Percentiles rank a stretch among this genome's conserved stretches.
These are phyloP conservation scores for Helogale parvula DNA, from an alignment of 2,113 vertebrate species.

Conservation along the genomic window DNA sequence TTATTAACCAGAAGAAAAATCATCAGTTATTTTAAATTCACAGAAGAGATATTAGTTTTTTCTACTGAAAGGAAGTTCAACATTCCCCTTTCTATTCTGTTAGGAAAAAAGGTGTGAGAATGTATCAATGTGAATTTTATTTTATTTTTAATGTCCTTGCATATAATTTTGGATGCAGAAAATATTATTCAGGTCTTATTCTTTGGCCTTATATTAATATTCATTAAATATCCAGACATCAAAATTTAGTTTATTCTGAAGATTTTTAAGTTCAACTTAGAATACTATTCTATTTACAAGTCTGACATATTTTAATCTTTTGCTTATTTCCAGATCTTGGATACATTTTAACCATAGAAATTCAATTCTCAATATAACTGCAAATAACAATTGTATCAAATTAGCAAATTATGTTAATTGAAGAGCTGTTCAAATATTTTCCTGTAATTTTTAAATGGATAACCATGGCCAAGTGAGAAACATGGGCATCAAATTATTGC, in stretches of 20 bases:
- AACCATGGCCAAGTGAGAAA: background rate
- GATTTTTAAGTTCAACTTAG: background rate
- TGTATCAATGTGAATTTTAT: background rate
- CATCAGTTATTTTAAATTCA: background rate
- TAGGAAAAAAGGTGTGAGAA: background rate
- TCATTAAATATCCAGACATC: background rate
- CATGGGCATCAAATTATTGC: background rate
- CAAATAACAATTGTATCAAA: background rate
- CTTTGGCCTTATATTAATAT: background rate
- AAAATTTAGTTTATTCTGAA: background rate
- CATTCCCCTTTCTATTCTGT: background rate
- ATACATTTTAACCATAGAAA: background rate
- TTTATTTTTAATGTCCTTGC: background rate
- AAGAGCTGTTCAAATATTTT: background rate
- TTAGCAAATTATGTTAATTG: background rate
- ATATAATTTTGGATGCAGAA: background rate
- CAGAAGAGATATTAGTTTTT: background rate
- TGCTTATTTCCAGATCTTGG: background rate
- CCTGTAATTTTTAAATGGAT: background rate
- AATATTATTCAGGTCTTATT: background rate
- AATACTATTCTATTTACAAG: background rate
- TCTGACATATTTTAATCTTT: background rate
- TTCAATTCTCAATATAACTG: background rate
- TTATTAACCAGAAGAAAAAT: background rate
- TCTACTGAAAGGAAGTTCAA: background rate